Evolutionary conservation across 2,113 vertebrate species (phyloP).

Genomic region (Lathamus discolor): DNA sequence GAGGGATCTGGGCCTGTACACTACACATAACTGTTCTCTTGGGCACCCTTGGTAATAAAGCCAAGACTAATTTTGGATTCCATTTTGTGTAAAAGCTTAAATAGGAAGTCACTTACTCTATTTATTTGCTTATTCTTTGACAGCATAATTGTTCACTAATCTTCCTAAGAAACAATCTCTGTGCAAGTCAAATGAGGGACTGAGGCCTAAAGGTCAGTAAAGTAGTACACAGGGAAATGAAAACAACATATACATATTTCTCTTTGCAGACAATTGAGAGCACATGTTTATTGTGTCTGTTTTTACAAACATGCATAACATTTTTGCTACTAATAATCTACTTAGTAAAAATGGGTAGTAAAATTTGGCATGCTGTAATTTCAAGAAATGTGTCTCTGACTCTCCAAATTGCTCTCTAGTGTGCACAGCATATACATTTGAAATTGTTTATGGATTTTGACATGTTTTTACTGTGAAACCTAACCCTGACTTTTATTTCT

Average conservation of each 20-base stretch:
- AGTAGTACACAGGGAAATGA: background rate
- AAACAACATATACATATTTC: background rate
- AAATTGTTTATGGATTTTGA: constrained; percentile 25
- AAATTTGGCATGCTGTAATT: background rate
- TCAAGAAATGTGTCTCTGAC: background rate
- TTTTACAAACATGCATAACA: background rate
- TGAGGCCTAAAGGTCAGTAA: background rate
- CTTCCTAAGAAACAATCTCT: background rate
- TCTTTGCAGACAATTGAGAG: background rate
- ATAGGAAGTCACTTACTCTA: background rate
- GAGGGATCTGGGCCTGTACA: background rate
- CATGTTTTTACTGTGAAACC: background rate
- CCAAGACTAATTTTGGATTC: background rate
- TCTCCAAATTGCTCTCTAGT: constrained; percentile 8
- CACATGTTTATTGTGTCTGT: background rate
- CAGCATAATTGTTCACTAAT: background rate
- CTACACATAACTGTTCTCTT: background rate
- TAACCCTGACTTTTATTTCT: constrained; percentile 13
- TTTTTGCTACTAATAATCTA: constrained; percentile 3
- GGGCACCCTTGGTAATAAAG: background rate
- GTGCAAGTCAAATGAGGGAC: background rate
- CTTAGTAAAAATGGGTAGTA: background rate
- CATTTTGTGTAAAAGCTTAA: background rate
- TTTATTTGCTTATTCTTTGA: constrained; percentile 16
- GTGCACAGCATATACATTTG: background rate